A percentile compares a stretch with the other conserved stretches of the same genome.
phyloP scores from a whole-genome alignment of 2,888 invertebrate species.

The Rhagonycha fulva region DNA sequence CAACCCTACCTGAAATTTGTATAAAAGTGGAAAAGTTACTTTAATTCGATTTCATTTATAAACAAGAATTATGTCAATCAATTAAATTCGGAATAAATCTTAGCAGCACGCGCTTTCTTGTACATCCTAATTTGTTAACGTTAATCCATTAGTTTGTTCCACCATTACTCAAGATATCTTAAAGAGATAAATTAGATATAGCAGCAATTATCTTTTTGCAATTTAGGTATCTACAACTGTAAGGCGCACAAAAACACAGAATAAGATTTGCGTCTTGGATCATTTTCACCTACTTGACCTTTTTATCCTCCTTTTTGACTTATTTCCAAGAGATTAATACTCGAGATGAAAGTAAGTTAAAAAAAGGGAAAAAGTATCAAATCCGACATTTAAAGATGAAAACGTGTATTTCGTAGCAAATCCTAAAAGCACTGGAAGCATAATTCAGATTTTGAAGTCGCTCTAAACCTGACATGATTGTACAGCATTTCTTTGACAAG shows the following conservation, averaged over 20 bases:
- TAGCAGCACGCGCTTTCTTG: neutral
- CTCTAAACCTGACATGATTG: slow-evolving; percentile 47
- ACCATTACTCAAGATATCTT: neutral
- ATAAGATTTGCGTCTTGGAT: neutral
- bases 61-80: neutral
- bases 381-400: slow-evolving; percentile 11
- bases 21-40: neutral
- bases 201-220: neutral
- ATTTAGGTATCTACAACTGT: neutral
- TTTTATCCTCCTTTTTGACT: neutral
- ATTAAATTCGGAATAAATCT: neutral
- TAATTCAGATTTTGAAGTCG: slow-evolving; percentile 15
- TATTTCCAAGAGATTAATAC: neutral
- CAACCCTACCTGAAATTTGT: neutral
- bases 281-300: neutral
- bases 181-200: slow-evolving; percentile 1
- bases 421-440: slow-evolving; percentile 9
- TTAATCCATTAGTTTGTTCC: neutral
- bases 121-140: slow-evolving; percentile 1
- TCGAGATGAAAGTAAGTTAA: neutral
- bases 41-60: neutral
- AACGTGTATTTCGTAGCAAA: slow-evolving; percentile 10
- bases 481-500: slow-evolving; percentile 47
- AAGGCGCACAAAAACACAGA: neutral
- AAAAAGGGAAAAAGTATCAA: neutral